phyloP scores from a whole-genome alignment of 2,888 invertebrate genomes.

The Plutella xylostella region DNA sequence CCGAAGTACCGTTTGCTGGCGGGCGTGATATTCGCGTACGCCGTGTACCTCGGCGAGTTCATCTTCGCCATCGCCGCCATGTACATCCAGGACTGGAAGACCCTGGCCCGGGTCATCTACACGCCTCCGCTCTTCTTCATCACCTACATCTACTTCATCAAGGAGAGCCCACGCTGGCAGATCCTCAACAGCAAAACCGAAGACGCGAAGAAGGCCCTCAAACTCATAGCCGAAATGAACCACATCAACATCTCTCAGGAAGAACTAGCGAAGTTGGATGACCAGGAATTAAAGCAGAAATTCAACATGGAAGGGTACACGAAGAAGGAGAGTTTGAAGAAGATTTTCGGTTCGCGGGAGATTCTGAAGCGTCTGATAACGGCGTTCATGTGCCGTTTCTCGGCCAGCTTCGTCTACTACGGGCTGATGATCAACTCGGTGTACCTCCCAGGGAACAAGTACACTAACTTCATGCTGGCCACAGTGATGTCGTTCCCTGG shows the following conservation, averaged over 20 bases:
- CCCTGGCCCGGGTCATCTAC: conserved; percentile 38
- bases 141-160: conserved; percentile 29
- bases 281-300: conserved; percentile 29
- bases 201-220: conserved; percentile 34
- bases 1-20: conserved; percentile 36
- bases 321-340: conserved; percentile 31
- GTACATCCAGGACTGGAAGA: conserved; percentile 45
- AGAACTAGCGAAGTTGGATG: conserved; percentile 31
- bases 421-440: conserved; percentile 51
- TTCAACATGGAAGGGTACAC: conserved; percentile 35
- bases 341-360: conserved; percentile 36
- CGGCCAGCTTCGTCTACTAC: conserved; percentile 46
- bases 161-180: conserved; percentile 52
- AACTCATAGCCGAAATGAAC: conserved; percentile 34
- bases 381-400: conserved; percentile 32
- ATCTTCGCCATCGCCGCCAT: conserved; percentile 44
- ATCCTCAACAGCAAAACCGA: conserved; percentile 39
- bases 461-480: conserved; percentile 43
- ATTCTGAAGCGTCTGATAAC: conserved; percentile 38
- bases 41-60: conserved; percentile 42
- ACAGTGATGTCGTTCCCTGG: conserved; percentile 54
- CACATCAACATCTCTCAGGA: conserved; percentile 34
- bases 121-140: conserved; percentile 39
- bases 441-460: conserved; percentile 46
- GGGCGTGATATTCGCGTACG: conserved; percentile 40